Conservation (phyloP, 2,888 invertebrate species). For the Koerneria pararmatus region DNA sequence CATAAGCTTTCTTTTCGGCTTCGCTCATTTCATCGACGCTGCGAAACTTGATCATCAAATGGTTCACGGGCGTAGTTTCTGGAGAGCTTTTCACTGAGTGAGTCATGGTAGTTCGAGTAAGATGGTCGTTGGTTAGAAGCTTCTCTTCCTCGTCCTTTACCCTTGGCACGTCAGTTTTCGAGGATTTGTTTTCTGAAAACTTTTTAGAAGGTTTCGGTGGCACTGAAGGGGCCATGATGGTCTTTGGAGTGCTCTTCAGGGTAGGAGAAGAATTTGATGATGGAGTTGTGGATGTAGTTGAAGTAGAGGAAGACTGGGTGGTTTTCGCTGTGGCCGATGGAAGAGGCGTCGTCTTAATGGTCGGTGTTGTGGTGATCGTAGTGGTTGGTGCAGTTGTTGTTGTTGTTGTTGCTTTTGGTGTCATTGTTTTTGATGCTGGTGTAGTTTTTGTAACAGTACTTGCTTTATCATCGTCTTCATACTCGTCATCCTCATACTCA, state of each 20-base stretch:
- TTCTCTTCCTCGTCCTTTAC: background rate
- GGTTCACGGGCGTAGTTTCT: too few relatives aligned
- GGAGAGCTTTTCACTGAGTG: too few relatives aligned
- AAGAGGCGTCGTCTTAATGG: conserved; percentile 2
- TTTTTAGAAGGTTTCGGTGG: background rate
- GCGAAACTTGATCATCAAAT: too few relatives aligned
- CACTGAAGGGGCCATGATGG: background rate
- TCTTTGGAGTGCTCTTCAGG: background rate
- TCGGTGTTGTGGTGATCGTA: conserved; percentile 15
- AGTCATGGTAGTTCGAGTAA: too few relatives aligned
- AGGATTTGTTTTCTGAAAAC: background rate
- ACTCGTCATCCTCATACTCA: conserved; percentile 28
- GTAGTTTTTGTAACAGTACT: background rate
- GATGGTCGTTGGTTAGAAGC: too few relatives aligned
- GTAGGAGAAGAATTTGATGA: conserved; percentile 22
- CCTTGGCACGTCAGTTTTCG: background rate
- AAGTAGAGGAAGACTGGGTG: conserved; percentile 18
- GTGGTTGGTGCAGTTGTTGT: background rate
- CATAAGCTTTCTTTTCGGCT: too few relatives aligned
- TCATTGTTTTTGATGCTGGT: conserved; percentile 5
- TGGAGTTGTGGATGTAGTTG: conserved; percentile 21
- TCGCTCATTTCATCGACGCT: too few relatives aligned
- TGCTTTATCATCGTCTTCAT: conserved; percentile 27
- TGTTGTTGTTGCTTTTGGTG: conserved; percentile 5
- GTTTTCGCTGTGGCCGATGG: background rate